Evolutionary conservation across 2,888 invertebrate genomes (phyloP).

Genomic region (Sarcophaga caerulescens): DNA sequence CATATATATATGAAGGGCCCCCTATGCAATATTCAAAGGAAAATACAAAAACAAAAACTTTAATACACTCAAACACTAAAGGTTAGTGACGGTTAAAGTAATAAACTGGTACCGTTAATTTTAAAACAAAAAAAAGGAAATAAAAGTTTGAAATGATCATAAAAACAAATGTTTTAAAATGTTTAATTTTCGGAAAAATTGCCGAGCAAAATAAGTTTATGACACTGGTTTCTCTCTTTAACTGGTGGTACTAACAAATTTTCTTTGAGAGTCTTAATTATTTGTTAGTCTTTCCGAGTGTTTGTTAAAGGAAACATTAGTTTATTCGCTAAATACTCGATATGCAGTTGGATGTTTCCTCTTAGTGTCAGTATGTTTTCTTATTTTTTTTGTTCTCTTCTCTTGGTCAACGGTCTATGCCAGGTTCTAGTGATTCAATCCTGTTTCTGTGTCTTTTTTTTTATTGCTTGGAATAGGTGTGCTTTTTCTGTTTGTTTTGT

Average conservation of each 20-base stretch:
- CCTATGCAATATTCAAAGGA: background rate
- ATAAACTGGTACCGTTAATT: background rate
- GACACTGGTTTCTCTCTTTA: background rate
- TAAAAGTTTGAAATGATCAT: background rate
- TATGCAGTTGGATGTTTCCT: constrained; percentile 36
- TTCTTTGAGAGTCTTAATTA: constrained; percentile 5
- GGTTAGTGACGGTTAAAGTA: background rate
- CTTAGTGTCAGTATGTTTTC: background rate
- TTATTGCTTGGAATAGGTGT: constrained; percentile 46
- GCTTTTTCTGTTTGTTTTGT: too few species aligned
- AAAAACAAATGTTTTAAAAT: too few species aligned
- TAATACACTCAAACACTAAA: background rate
- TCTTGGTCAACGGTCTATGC: background rate
- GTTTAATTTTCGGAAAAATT: background rate
- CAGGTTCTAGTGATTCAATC: background rate
- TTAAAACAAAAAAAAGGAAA: background rate
- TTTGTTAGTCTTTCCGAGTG: constrained; percentile 7
- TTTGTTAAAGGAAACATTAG: constrained; percentile 57
- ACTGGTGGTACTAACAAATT: background rate
- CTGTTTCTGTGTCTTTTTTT: constrained; percentile 14
- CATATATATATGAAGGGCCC: background rate
- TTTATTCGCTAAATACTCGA: constrained; percentile 46
- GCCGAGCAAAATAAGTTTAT: too few species aligned
- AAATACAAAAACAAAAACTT: background rate
- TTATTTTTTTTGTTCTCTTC: background rate